A percentile compares a stretch with the other conserved stretches of the same genome.
Conservation (phyloP, 2,113 vertebrate species). For the Sporophila hypoxantha region DNA sequence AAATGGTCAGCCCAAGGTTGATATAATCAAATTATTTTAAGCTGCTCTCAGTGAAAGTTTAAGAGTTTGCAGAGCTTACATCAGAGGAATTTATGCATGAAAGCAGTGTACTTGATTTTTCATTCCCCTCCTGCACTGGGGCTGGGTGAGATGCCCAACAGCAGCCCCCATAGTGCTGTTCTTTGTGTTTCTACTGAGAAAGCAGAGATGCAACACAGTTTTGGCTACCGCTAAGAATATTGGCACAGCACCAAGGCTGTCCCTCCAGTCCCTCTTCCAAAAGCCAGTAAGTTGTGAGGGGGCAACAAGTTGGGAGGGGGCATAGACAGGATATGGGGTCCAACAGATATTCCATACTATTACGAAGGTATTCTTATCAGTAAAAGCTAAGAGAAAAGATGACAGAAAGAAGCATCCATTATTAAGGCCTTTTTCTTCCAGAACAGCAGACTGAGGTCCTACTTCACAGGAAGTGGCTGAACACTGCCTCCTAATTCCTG, state of each 20-base stretch:
- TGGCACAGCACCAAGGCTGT: background rate
- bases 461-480: background rate
- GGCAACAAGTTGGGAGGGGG: background rate
- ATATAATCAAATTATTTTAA: background rate
- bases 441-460: background rate
- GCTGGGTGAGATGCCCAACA: background rate
- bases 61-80: background rate
- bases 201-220: background rate
- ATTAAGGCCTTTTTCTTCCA: background rate
- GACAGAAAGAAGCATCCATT: background rate
- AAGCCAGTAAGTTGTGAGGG: background rate
- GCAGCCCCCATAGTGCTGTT: background rate
- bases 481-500: background rate
- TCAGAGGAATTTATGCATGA: background rate
- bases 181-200: background rate
- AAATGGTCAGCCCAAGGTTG: background rate
- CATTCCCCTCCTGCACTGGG: background rate
- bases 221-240: background rate
- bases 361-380: background rate
- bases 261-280: background rate
- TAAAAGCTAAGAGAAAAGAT: background rate
- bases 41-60: background rate
- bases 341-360: background rate
- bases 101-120: background rate
- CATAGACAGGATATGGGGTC: background rate